phyloP scores from a whole-genome alignment of 2,797 vertebrate species.

The Picus viridis region DNA sequence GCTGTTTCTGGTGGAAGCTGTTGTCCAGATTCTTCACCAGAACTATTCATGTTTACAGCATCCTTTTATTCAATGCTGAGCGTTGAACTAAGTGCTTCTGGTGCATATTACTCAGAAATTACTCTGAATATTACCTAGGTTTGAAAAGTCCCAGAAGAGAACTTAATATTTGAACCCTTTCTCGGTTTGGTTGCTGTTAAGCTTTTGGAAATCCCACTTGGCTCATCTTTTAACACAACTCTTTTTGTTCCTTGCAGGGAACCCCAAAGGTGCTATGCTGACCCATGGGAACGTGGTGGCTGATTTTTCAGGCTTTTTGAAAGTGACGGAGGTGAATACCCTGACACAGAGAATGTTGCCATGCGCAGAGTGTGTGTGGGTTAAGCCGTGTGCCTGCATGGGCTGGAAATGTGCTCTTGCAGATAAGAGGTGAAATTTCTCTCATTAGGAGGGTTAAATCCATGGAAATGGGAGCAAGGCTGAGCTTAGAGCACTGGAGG shows the following conservation, averaged over 20 bases:
- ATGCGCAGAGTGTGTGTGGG: not conserved
- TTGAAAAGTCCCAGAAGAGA: not conserved
- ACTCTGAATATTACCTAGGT: rapidly evolving
- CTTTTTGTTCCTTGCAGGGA: constrained; percentile 83
- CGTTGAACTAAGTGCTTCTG: not conserved
- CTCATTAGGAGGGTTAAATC: not conserved
- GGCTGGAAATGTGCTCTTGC: not conserved
- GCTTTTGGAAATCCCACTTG: not conserved
- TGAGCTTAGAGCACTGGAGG: not conserved
- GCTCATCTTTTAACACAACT: not conserved
- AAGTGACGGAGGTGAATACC: constrained; percentile 96
- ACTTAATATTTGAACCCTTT: not conserved
- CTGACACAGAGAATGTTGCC: not conserved
- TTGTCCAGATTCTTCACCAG: not conserved
- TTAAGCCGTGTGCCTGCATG: not conserved
- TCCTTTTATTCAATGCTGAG: not conserved
- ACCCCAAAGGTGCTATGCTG: constrained; percentile 98
- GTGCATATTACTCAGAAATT: not conserved
- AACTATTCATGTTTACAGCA: not conserved
- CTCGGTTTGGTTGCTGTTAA: not conserved
- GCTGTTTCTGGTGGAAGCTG: not conserved
- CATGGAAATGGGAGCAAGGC: not conserved
- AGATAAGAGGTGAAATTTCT: not conserved
- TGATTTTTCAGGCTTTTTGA: constrained; percentile 96
- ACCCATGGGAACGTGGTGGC: constrained; percentile 97